Percentiles rank a stretch among this genome's conserved stretches.
Conservation (phyloP, 2,888 invertebrate species). For the Nephrotoma appendiculata region DNA sequence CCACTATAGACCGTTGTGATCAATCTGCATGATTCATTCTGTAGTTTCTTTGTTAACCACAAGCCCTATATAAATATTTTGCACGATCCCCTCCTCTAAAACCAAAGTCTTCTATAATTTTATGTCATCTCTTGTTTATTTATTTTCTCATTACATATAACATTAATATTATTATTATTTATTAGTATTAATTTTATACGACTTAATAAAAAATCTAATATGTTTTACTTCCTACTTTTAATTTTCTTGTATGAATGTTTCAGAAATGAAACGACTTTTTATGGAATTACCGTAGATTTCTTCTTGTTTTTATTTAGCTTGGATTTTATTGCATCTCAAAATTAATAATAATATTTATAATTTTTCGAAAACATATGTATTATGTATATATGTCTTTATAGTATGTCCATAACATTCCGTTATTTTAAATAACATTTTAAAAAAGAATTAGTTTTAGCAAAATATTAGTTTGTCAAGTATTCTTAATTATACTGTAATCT, state of each 20-base stretch:
- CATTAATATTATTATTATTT: background rate
- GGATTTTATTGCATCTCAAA: background rate
- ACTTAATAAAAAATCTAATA: background rate
- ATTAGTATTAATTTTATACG: background rate
- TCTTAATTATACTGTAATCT: too few species aligned
- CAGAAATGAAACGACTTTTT: background rate
- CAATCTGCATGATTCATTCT: background rate
- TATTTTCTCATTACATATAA: background rate
- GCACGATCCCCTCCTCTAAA: background rate
- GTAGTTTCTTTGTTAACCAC: background rate
- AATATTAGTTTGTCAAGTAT: too few species aligned
- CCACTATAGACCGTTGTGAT: background rate
- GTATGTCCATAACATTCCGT: background rate
- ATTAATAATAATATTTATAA: background rate
- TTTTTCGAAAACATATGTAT: background rate
- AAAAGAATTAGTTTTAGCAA: too few species aligned
- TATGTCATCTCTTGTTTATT: background rate
- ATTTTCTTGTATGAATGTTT: background rate
- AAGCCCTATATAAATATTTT: background rate
- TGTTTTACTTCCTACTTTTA: background rate
- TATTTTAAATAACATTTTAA: too few species aligned
- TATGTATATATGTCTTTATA: background rate
- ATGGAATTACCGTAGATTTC: background rate
- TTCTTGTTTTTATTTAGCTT: background rate
- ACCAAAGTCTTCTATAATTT: background rate